phyloP scores from a whole-genome alignment of 2,797 vertebrate genomes.

The Pangasius krempfi region DNA sequence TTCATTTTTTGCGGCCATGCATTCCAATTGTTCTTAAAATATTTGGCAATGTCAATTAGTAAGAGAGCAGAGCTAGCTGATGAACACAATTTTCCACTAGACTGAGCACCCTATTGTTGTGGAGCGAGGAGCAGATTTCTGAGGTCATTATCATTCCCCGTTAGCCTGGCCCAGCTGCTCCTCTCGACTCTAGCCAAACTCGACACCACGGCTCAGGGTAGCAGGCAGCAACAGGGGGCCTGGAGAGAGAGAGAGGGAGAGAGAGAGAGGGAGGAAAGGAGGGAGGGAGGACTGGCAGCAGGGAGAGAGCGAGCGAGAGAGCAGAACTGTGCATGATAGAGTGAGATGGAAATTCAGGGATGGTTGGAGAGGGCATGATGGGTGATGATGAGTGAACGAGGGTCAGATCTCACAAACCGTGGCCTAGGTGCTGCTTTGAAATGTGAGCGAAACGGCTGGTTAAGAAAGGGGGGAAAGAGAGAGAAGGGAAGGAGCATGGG shows the following conservation, averaged over 20 bases:
- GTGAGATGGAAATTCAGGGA: conserved; percentile 58
- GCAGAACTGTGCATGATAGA: conserved; percentile 51
- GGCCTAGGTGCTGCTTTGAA: conserved; percentile 36
- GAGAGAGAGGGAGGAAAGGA: conserved; percentile 22
- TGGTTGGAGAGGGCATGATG: conserved; percentile 55
- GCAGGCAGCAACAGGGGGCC: conserved; percentile 93
- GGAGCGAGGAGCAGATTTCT: conserved; percentile 99
- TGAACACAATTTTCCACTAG: conserved; percentile 99
- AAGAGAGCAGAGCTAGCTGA: conserved; percentile 99
- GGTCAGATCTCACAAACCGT: conserved; percentile 51
- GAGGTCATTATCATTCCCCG: conserved; percentile 99
- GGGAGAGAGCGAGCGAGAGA: conserved; percentile 59
- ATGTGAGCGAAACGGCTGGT: conserved; percentile 46
- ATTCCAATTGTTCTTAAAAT: conserved; percentile 99
- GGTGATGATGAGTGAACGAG: conserved; percentile 49
- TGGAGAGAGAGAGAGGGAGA: conserved; percentile 57
- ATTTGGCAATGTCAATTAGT: conserved; percentile 99
- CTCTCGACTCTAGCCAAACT: conserved; percentile 97
- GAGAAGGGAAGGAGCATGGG: conserved; percentile 43
- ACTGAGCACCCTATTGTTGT: conserved; percentile 99
- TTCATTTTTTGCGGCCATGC: conserved; percentile 78
- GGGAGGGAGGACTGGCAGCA: conserved; percentile 73
- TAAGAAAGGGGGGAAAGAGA: conserved; percentile 54
- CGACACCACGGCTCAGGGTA: conserved; percentile 87
- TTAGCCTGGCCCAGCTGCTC: conserved; percentile 99